Conservation (phyloP, 53 echinoderm and acorn worm genomes). For the Luidia sarsii region DNA sequence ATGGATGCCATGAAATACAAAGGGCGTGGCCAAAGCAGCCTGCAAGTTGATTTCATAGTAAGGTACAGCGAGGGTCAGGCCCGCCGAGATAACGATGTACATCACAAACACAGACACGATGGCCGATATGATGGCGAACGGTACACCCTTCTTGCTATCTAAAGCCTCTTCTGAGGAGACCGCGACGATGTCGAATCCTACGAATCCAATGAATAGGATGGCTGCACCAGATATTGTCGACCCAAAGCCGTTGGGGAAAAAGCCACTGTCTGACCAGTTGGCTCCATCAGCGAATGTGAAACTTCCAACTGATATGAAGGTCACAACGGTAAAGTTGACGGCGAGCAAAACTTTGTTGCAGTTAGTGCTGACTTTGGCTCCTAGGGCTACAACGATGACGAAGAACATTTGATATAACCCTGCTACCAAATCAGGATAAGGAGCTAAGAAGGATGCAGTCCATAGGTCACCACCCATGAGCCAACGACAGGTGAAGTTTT, state of each 20-base stretch:
- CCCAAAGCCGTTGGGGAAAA: conserved; percentile 59
- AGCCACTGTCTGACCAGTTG: conserved; percentile 59
- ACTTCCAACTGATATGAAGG: conserved; percentile 41
- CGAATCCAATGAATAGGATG: conserved; percentile 63
- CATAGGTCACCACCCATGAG: conserved; percentile 67
- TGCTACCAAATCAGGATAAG: conserved; percentile 58
- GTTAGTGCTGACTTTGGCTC: conserved; percentile 30
- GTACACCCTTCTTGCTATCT: conserved; percentile 56
- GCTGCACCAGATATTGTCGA: conserved; percentile 68
- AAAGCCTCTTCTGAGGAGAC: conserved; percentile 71
- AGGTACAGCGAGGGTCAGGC: conserved; percentile 68
- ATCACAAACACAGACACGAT: conserved; percentile 36
- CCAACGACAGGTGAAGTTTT: conserved; percentile 49
- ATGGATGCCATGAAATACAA: conserved; percentile 30
- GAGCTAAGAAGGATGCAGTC: conserved; percentile 23
- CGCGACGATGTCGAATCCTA: conserved; percentile 79
- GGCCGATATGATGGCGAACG: conserved; percentile 47
- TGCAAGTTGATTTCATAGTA: conserved; percentile 42
- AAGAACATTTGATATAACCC: conserved; percentile 1
- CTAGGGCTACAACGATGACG: conserved; percentile 29
- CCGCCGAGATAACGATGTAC: conserved; percentile 52
- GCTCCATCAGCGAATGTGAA: conserved; percentile 45
- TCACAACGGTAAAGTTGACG: background rate
- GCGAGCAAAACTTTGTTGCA: conserved; percentile 13
- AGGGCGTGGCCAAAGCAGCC: conserved; percentile 65